Evolutionary conservation across 2,888 invertebrate genomes (phyloP).

Genomic region (Cephalotes varians): DNA sequence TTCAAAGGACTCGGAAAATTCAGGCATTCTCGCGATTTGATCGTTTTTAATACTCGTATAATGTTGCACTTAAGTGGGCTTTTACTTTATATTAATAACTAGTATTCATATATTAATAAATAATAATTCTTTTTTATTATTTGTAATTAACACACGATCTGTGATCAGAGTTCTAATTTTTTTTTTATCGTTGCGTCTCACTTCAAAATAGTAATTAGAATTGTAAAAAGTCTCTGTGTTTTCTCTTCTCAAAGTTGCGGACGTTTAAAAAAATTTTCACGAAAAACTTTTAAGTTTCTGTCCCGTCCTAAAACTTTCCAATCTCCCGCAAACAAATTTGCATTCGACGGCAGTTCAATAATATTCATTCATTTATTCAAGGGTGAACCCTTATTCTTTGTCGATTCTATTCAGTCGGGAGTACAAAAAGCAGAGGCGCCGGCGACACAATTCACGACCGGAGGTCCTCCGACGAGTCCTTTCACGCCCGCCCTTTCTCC

Average conservation of each 20-base stretch:
- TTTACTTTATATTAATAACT: neutral
- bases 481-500: slow-evolving; percentile 20
- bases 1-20: neutral
- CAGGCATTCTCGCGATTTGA: slow-evolving; percentile 54
- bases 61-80: neutral
- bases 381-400: slow-evolving; percentile 10
- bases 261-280: neutral
- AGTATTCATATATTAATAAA: neutral
- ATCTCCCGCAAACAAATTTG: neutral
- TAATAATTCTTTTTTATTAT: neutral
- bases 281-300: neutral
- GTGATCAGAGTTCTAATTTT: neutral
- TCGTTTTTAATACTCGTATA: neutral
- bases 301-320: neutral
- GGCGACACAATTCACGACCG: slow-evolving; percentile 24
- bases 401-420: slow-evolving; percentile 9
- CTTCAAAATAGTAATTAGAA: neutral
- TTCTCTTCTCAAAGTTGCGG: neutral
- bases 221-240: neutral
- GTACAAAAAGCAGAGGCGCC: slow-evolving; percentile 39
- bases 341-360: slow-evolving; percentile 13
- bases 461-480: slow-evolving; percentile 13
- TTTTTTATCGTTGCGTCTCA: neutral
- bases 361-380: slow-evolving; percentile 36
- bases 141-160: neutral